Percentiles rank a stretch among this genome's conserved stretches.
phyloP scores from a whole-genome alignment of 2,113 vertebrate genomes.

The Trogon surrucura region DNA sequence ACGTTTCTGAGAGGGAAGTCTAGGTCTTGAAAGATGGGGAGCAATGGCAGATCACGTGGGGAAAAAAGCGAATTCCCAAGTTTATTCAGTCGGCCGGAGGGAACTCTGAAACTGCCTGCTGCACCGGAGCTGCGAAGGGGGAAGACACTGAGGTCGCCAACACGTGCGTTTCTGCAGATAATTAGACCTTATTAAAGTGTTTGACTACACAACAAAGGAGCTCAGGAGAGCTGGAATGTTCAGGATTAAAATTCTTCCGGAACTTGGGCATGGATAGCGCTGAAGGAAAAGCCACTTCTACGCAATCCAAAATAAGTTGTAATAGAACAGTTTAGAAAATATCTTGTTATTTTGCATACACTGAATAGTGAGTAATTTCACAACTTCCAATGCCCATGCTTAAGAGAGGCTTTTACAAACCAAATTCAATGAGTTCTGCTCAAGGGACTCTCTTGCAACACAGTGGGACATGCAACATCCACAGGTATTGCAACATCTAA shows the following conservation, averaged over 20 bases:
- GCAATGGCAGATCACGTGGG: background rate
- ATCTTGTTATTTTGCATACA: background rate
- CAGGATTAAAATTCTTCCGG: background rate
- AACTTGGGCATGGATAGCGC: background rate
- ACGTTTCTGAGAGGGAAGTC: background rate
- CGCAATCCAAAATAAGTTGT: background rate
- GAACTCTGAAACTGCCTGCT: background rate
- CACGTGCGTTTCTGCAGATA: background rate
- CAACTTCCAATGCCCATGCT: conserved; percentile 19
- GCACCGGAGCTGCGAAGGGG: background rate
- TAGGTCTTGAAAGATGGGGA: background rate
- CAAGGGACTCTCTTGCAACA: conserved; percentile 63
- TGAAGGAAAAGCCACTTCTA: background rate
- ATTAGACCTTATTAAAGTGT: background rate
- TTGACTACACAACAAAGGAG: background rate
- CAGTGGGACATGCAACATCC: conserved; percentile 24
- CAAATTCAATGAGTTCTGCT: conserved; percentile 52
- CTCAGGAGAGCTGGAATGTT: background rate
- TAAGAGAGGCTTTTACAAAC: conserved; percentile 38
- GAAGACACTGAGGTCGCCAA: background rate
- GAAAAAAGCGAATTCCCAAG: background rate
- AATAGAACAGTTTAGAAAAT: conserved; percentile 1
- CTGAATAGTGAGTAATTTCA: conserved; percentile 51
- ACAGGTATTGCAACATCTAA: conserved; percentile 66
- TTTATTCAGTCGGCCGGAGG: background rate